phyloP scores from a whole-genome alignment of 2,113 vertebrate genomes.

The Tachycineta bicolor region DNA sequence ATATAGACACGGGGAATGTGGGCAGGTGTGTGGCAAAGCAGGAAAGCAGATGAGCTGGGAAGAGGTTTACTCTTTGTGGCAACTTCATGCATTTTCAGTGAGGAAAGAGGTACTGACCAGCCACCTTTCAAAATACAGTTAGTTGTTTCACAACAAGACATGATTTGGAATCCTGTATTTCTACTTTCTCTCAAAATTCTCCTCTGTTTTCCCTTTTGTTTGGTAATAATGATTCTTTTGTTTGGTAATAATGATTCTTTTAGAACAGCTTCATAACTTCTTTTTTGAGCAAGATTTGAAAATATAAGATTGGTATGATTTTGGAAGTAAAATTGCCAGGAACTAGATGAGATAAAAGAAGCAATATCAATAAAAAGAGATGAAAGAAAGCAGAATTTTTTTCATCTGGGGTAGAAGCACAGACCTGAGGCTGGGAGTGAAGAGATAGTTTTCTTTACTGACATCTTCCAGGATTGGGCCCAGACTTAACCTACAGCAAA shows the following conservation, averaged over 20 bases:
- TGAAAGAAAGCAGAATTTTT: not conserved
- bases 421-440: not conserved
- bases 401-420: fast-evolving
- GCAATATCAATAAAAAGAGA: not conserved
- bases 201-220: not conserved
- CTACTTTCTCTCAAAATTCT: not conserved
- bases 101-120: not conserved
- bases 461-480: not conserved
- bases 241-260: not conserved
- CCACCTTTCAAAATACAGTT: not conserved
- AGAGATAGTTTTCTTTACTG: not conserved
- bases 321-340: not conserved
- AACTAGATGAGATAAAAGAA: not conserved
- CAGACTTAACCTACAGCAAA: not conserved
- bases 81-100: not conserved
- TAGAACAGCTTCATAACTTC: not conserved
- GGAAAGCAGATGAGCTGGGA: not conserved
- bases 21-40: not conserved
- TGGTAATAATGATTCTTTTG: not conserved
- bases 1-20: fast-evolving
- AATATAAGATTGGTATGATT: not conserved
- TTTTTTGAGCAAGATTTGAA: not conserved
- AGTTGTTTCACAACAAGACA: not conserved
- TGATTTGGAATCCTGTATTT: not conserved
- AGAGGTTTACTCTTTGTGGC: not conserved